Percentiles rank a stretch among this genome's conserved stretches.
These are phyloP conservation scores for Rallus limicola DNA, from an alignment of 2,113 vertebrate genomes.

Conservation along the genomic window DNA sequence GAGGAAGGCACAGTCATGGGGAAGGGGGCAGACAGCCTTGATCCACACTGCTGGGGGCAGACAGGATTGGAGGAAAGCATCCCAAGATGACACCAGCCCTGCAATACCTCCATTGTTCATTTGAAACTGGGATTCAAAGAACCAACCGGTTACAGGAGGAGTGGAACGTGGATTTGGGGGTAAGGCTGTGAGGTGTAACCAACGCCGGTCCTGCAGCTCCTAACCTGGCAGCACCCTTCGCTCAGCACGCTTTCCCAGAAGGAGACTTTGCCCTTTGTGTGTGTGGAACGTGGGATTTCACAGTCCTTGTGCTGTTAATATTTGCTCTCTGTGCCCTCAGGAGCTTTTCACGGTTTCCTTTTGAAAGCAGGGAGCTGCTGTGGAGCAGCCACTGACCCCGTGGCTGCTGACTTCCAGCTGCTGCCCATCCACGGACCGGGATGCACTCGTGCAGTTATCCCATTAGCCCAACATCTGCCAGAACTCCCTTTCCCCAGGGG, in stretches of 20 bases:
- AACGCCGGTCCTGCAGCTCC: neutral
- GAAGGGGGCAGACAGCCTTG: neutral
- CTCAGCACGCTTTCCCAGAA: fast-evolving
- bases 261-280: neutral
- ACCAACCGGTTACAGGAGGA: neutral
- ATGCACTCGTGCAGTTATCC: neutral
- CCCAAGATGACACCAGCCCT: neutral
- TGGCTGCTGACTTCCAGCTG: neutral
- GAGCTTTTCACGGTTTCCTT: neutral
- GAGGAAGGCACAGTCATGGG: neutral
- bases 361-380: neutral
- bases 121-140: neutral
- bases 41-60: fast-evolving
- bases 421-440: neutral
- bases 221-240: fast-evolving
- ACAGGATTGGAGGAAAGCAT: neutral
- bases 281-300: fast-evolving
- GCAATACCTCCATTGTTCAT: neutral
- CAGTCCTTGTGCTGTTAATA: neutral
- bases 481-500: constrained; percentile 32
- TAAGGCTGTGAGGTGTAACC: neutral
- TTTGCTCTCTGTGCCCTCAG: neutral
- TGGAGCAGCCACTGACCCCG: fast-evolving
- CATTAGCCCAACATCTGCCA: constrained; percentile 2
- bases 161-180: neutral